Base-by-base conservation (phyloP, 2,113 vertebrate genomes). In the Anas platyrhynchos region DNA sequence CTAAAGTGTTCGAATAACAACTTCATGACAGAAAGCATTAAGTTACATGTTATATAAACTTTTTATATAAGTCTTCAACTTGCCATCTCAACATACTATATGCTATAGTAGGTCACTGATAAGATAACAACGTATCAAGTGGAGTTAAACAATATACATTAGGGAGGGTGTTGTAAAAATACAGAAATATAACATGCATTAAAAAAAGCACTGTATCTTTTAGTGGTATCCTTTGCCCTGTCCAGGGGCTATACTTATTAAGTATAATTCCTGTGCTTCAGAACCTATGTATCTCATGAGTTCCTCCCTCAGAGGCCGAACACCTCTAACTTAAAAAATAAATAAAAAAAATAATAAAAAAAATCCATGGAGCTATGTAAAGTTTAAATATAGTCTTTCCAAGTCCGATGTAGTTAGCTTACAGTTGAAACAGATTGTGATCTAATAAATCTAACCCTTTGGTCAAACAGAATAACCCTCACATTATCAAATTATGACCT, bases 31-130 rank as follows among this genome's bases (percentile, higher is more conserved):
- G 50, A 94, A 93, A 93, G 76, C 68, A 91, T 91, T 88, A 94
- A 83, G 59, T 95, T 96, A 77, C 22, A 50, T 0, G 0, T 88
- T 96, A 88, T 86, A 96, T 91, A 95, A 96, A 93, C 75, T 74
- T 79, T 79, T 68, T 94, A 34, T 13, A 90, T 56, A 65, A 88
- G 88, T 86, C 90, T 91, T 63, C 3, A n/a, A 93, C 91, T 88
- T 90, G 94, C 82, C 94, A 96, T 96, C 93, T 96, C 89, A 95
- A 93, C 83, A 72, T 93, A 93, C 89, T 83, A 94, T 96, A 96
- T 88, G 93, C 83, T 95, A 94, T 81, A 86, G 93, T 31, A 88
- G 56, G 68, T 71, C 76, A 90, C 86, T 68, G 93, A 94, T 94
- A 91, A 92, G 83, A 91, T 92, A 95, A 85, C 83, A 90, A 22